Evolutionary conservation across 2,113 vertebrate species (phyloP).

Genomic region (Urocynchramus pylzowi): DNA sequence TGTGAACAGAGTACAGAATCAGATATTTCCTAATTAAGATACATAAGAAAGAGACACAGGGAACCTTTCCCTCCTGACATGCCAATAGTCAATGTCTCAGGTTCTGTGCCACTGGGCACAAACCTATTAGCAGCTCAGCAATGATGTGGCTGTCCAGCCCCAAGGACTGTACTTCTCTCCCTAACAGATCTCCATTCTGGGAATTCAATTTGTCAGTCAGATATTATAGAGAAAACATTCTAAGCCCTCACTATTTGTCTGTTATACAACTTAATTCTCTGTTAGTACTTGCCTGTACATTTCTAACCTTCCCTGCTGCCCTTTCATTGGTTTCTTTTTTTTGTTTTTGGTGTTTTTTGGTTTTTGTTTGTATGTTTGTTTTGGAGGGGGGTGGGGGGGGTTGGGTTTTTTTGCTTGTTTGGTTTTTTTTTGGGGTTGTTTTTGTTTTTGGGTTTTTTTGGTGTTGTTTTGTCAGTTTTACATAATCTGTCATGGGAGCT

Average conservation of each 20-base stretch:
- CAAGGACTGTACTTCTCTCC: neutral
- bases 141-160: neutral
- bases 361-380: too few relatives aligned
- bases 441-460: neutral
- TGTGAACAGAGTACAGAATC: neutral
- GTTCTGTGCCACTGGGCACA: neutral
- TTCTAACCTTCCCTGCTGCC: neutral
- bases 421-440: too few relatives aligned
- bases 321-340: neutral
- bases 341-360: too few relatives aligned
- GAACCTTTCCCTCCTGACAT: neutral
- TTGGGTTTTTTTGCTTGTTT: too few relatives aligned
- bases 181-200: neutral
- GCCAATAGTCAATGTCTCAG: neutral
- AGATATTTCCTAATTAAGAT: neutral
- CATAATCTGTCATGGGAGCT: neutral
- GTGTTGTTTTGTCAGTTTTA: neutral
- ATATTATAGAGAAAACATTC: neutral
- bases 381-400: too few relatives aligned
- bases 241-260: neutral
- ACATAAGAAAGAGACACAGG: neutral
- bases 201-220: neutral
- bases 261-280: neutral
- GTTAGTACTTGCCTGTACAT: neutral
- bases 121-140: neutral